A percentile compares a stretch with the other conserved stretches of the same genome.
phyloP scores from a whole-genome alignment of 2,113 vertebrate species.

The Pipra filicauda region DNA sequence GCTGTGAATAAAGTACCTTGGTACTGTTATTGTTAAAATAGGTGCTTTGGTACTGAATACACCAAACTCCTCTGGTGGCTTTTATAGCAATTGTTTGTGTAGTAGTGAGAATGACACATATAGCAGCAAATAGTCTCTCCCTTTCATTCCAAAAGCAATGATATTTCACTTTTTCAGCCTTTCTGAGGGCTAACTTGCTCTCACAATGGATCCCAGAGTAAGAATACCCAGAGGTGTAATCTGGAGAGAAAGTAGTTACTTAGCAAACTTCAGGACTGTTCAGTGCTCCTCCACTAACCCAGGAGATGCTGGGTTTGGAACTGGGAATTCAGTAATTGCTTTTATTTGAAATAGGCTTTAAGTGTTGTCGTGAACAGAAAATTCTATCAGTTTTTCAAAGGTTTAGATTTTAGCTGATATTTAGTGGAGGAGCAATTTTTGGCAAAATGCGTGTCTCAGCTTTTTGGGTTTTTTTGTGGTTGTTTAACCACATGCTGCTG shows the following conservation, averaged over 20 bases:
- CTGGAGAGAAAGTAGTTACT: not conserved
- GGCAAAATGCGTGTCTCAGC: not conserved
- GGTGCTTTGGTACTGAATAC: not conserved
- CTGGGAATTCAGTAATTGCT: not conserved
- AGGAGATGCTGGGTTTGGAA: not conserved
- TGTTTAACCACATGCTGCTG: not conserved
- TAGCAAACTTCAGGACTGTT: not conserved
- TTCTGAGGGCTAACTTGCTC: not conserved
- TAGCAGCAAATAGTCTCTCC: not conserved
- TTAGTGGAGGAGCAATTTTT: not conserved
- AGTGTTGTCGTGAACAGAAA: not conserved
- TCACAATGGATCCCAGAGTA: not conserved
- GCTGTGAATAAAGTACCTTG: not conserved
- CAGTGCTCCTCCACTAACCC: not conserved
- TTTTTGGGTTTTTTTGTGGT: not conserved
- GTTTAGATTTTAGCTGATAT: not conserved
- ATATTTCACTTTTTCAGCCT: not conserved
- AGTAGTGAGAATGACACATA: not conserved
- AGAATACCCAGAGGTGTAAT: not conserved
- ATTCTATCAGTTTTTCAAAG: not conserved
- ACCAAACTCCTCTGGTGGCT: not conserved
- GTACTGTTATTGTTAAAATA: not conserved
- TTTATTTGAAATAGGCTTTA: not conserved
- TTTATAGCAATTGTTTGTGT: not conserved
- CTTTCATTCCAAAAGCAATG: not conserved